A percentile compares a stretch with the other conserved stretches of the same genome.
Evolutionary conservation across 2,888 invertebrate species (phyloP).

Genomic region (Vannuccia rotundouncinata): DNA sequence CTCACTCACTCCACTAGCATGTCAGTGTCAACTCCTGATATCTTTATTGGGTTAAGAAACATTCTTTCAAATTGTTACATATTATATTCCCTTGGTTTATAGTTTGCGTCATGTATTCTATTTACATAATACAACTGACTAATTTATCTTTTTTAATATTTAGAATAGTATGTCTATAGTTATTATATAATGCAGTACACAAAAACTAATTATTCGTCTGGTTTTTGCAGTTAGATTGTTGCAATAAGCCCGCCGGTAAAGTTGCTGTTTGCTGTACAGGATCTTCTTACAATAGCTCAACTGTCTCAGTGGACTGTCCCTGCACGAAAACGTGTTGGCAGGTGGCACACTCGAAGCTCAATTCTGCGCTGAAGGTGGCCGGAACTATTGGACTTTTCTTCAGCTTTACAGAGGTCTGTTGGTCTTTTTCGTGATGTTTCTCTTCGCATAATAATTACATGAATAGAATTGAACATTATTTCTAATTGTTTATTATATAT

Average conservation of each 20-base stretch:
- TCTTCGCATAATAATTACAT: not conserved
- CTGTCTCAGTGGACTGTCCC: constrained; percentile 43
- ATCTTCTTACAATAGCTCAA: not conserved
- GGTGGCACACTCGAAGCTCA: constrained; percentile 68
- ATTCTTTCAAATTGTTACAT: too few species aligned
- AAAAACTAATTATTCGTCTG: too few species aligned
- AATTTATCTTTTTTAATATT: too few species aligned
- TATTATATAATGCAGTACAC: too few species aligned
- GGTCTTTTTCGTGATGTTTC: not conserved
- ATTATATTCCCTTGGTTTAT: too few species aligned
- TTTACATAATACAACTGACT: too few species aligned
- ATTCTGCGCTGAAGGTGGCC: constrained; percentile 77
- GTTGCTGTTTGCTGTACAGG: constrained; percentile 24
- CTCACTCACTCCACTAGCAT: too few species aligned
- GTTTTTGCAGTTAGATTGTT: not conserved
- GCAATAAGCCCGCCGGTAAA: not conserved
- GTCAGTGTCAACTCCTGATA: too few species aligned
- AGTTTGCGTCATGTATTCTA: too few species aligned
- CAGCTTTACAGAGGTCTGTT: constrained; percentile 86
- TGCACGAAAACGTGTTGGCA: constrained; percentile 69
- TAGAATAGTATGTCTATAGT: too few species aligned
- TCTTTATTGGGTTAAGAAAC: too few species aligned
- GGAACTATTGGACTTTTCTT: constrained; percentile 91
- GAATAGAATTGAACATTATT: not conserved
- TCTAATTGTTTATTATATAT: too few species aligned